Base-by-base conservation (phyloP, 2,888 invertebrate species). In the Ennomos erosarius region DNA sequence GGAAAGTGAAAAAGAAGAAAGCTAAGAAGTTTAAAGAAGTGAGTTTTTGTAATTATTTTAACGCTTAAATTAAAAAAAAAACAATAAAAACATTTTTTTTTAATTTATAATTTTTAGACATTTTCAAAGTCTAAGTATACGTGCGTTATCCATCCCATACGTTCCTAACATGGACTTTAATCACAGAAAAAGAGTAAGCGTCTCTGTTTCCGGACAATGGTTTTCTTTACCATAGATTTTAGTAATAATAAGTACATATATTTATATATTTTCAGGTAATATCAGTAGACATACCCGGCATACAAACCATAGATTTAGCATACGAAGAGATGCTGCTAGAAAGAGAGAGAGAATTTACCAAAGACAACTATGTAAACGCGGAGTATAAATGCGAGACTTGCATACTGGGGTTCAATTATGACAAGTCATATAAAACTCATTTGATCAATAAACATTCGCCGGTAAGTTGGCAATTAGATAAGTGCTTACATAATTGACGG, bases 331-430 rank as follows among this genome's bases (percentile, higher is more conserved):
- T 69, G 68, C 39, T 65, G 55, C 13, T 44, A 39, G 71, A 71
- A 38, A 51, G 69, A 58, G 56, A 54, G 13, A 57, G n/a, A 34
- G 71, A 69, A 8, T 44, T 13, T 3, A 11, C 35, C 0, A 67
- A 63, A 45, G 67, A 68, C 0, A 35, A 34, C 8, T 71, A 67
- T 39, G 16, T 45, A 0, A 63, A 55, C 1, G 55, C 69, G 0
- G 62, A 65, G 8, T 68, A 57, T 26, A 71, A 69, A 49, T 71
- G 71, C 9, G 66, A 68, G 0, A 48, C 38, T 8, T 71, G 71
- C 42, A 54, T 71, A 10, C 0, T 71, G 1, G 71, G 69, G 0
- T 71, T 71, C 16, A 63, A 53, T 1, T 66, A 66, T 16, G 43
- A 49, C 1, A 67, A 66, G 38, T 62, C 63, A 8, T 67, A 56